These are phyloP conservation scores for Scyliorhinus canicula DNA, from an alignment of 2,797 vertebrate genomes.

Conservation along the genomic window DNA sequence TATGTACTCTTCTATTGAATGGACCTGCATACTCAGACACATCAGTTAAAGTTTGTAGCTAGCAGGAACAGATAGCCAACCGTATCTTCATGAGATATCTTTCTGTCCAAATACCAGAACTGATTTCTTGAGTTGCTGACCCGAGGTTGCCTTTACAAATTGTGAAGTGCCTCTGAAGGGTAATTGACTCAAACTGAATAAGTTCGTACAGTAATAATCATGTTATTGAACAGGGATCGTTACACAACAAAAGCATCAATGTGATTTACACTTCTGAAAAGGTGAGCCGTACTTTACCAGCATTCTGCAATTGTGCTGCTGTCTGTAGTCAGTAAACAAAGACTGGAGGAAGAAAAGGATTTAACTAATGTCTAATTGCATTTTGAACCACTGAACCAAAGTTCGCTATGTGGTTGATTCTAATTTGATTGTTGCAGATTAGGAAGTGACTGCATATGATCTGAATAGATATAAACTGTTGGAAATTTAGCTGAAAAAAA, in stretches of 20 bases:
- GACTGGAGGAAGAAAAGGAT: neutral
- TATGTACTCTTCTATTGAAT: neutral
- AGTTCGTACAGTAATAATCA: constrained; percentile 13
- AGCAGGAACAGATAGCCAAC: neutral
- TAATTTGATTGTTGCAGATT: constrained; percentile 9
- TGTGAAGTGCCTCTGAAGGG: constrained; percentile 22
- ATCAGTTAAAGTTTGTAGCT: neutral
- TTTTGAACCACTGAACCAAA: neutral
- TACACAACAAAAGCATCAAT: constrained; percentile 20
- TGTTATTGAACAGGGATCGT: constrained; percentile 15
- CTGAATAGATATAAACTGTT: constrained; percentile 4
- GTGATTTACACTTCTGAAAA: constrained; percentile 27
- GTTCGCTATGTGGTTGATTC: neutral
- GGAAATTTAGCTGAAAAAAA: neutral
- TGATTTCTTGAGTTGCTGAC: constrained; percentile 32
- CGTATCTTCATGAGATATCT: neutral
- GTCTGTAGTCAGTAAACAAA: constrained; percentile 28
- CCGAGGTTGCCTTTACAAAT: constrained; percentile 28
- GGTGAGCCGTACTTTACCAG: constrained; percentile 25
- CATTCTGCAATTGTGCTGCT: constrained; percentile 27
- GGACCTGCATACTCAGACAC: neutral
- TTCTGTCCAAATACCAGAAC: constrained; percentile 34
- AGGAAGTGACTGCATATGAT: neutral
- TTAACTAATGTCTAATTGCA: constrained; percentile 13
- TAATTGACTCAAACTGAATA: constrained; percentile 33